phyloP scores from a whole-genome alignment of 2,113 vertebrate species.

The Pitta sordida region DNA sequence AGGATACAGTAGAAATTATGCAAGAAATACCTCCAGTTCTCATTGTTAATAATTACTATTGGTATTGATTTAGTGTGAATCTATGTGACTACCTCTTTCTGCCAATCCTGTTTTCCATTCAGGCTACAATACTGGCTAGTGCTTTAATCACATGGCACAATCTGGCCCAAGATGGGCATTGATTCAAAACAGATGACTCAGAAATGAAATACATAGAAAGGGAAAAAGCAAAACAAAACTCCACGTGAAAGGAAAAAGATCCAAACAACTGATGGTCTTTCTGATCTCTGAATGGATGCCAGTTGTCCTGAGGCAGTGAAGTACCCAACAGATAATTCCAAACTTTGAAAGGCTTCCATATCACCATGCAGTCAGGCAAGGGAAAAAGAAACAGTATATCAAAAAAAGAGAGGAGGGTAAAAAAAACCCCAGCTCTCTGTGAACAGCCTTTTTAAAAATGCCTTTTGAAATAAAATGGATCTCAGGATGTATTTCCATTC shows the following conservation, averaged over 20 bases:
- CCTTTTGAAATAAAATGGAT: constrained; percentile 7
- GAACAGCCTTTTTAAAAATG: constrained; percentile 10
- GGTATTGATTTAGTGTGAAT: background rate
- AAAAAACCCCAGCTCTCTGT: background rate
- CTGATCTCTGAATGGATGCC: constrained; percentile 31
- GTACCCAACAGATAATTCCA: constrained; percentile 36
- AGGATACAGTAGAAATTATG: background rate
- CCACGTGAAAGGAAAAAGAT: constrained; percentile 47
- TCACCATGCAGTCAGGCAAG: background rate
- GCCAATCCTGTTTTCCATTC: background rate
- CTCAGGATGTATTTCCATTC: background rate
- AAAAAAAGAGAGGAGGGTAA: background rate
- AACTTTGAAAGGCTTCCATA: constrained; percentile 50
- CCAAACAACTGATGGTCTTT: constrained; percentile 58
- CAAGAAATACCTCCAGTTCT: background rate
- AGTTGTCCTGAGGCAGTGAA: constrained; percentile 51
- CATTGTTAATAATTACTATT: background rate
- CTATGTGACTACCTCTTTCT: background rate
- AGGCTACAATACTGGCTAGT: background rate
- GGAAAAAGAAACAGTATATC: background rate
- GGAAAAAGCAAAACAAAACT: constrained; percentile 60
- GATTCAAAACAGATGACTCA: constrained; percentile 31
- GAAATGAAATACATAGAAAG: constrained; percentile 44
- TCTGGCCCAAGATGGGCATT: constrained; percentile 51
- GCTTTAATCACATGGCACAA: constrained; percentile 43